These are phyloP conservation scores for Campoplex capitator DNA, from an alignment of 2,888 invertebrate genomes.

Conservation along the genomic window DNA sequence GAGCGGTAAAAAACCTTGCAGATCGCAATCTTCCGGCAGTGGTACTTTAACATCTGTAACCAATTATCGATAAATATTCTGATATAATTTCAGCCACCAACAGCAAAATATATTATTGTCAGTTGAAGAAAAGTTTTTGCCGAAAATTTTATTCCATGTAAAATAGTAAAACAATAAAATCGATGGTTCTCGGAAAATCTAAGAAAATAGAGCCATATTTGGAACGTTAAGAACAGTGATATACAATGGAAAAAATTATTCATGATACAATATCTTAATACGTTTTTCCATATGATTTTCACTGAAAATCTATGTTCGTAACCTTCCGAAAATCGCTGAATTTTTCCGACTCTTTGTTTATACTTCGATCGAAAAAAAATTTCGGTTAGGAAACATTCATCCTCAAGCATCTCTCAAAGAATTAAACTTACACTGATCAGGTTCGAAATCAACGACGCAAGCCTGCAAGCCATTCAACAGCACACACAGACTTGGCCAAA, in stretches of 20 bases:
- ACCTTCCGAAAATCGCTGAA: too few relatives aligned
- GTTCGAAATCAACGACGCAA: slow-evolving; percentile 85
- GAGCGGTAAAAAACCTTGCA: slow-evolving; percentile 92
- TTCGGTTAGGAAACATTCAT: neutral
- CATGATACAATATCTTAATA: too few relatives aligned
- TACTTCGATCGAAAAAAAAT: too few relatives aligned
- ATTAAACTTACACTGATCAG: slow-evolving; percentile 86
- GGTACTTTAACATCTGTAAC: slow-evolving; percentile 86
- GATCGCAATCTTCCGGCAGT: slow-evolving; percentile 91
- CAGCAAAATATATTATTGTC: too few relatives aligned
- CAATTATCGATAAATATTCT: neutral
- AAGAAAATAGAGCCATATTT: too few relatives aligned
- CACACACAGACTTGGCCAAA: slow-evolving; percentile 93
- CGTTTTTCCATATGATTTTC: too few relatives aligned
- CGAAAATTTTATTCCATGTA: neutral
- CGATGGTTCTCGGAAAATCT: neutral
- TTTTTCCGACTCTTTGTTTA: too few relatives aligned
- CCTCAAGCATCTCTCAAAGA: neutral
- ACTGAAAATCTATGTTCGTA: too few relatives aligned
- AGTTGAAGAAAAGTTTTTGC: too few relatives aligned
- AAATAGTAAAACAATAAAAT: neutral
- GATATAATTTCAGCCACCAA: too few relatives aligned
- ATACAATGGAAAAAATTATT: too few relatives aligned
- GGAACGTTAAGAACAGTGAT: too few relatives aligned
- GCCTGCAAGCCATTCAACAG: slow-evolving; percentile 89